Percentiles rank a stretch among this genome's conserved stretches.
phyloP scores from a whole-genome alignment of 2,797 vertebrate genomes.

The Mycteria americana region DNA sequence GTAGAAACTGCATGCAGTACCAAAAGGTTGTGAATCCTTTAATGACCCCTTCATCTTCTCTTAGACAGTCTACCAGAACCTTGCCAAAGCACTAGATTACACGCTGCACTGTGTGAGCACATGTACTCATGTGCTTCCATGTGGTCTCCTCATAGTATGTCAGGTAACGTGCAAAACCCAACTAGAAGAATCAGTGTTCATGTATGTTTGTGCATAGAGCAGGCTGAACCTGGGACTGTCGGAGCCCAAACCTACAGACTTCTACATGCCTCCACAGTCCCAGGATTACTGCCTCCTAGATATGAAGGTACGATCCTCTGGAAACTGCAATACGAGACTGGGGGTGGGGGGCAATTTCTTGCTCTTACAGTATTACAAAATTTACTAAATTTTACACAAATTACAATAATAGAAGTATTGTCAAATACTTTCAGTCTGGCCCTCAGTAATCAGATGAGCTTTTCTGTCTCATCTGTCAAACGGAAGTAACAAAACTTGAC shows the following conservation, averaged over 20 bases:
- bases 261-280: not conserved
- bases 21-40: not conserved
- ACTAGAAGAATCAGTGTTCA: not conserved
- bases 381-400: not conserved
- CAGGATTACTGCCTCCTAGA: not conserved
- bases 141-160: not conserved
- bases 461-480: not conserved
- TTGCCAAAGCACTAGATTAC: not conserved
- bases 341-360: not conserved
- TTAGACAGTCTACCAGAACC: not conserved
- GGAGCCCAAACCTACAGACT: not conserved
- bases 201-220: not conserved
- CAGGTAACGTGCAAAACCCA: not conserved
- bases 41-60: not conserved
- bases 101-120: rapidly evolving
- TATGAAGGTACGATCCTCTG: not conserved
- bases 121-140: not conserved
- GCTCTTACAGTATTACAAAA: not conserved
- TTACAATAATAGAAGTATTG: not conserved
- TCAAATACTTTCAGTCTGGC: not conserved
- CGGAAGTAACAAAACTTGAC: not conserved
- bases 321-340: not conserved
- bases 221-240: not conserved
- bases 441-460: not conserved
- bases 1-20: not conserved